Conservation (phyloP, 1,140 invertebrate genomes). For the Euura lappo region DNA sequence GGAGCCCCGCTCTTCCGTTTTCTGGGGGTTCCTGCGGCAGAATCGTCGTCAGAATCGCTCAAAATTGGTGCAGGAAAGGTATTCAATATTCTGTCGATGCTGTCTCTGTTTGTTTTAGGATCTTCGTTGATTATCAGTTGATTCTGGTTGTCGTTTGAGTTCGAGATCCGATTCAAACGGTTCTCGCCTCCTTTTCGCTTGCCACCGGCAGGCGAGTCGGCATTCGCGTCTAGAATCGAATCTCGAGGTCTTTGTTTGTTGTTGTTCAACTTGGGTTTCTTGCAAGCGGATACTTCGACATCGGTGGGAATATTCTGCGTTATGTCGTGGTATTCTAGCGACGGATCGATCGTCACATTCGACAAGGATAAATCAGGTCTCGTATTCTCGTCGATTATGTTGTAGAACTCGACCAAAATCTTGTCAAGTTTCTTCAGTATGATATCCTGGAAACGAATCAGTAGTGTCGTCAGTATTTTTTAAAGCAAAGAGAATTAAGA, state of each 20-base stretch:
- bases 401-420: background rate
- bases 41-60: constrained; percentile 36
- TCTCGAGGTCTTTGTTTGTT: background rate
- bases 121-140: no score
- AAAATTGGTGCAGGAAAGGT: constrained; percentile 28
- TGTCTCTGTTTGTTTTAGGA: background rate
- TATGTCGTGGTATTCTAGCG: background rate
- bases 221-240: background rate
- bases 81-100: constrained; percentile 23
- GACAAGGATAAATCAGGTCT: background rate
- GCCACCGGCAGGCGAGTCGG: background rate
- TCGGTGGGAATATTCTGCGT: background rate
- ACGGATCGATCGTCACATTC: background rate
- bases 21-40: background rate
- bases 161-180: background rate
- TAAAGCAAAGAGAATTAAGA: background rate
- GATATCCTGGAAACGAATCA: background rate
- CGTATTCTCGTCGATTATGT: background rate
- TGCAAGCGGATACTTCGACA: background rate
- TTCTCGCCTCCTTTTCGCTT: background rate
- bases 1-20: background rate
- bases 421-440: background rate
- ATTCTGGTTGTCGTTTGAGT: no score
- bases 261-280: background rate
- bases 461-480: no score